phyloP scores from a whole-genome alignment of 2,888 invertebrate species.

The Melanotus villosus region DNA sequence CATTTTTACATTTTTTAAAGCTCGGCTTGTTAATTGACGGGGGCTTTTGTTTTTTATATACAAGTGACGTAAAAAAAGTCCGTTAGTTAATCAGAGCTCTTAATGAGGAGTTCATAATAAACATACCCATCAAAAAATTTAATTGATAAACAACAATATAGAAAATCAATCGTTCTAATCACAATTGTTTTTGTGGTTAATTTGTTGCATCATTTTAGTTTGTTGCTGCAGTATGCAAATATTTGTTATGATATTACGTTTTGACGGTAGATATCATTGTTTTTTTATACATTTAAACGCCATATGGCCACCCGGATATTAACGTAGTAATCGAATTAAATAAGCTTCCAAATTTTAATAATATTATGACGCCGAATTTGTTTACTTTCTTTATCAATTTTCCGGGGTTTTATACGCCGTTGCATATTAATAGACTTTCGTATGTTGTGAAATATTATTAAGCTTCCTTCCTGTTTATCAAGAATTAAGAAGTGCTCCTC shows the following conservation, averaged over 20 bases:
- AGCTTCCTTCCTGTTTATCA: background rate
- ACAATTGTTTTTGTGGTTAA: constrained; percentile 1
- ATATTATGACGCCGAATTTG: background rate
- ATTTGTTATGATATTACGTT: constrained; percentile 10
- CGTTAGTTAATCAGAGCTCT: too few relatives aligned
- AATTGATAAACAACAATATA: too few relatives aligned
- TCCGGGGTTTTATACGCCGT: background rate
- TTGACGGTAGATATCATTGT: background rate
- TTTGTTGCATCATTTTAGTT: constrained; percentile 2
- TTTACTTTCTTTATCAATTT: background rate
- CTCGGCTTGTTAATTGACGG: too few relatives aligned
- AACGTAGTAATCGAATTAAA: constrained; percentile 4
- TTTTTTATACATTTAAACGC: background rate
- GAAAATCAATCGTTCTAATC: background rate
- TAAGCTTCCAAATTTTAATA: background rate
- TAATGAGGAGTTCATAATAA: too few relatives aligned
- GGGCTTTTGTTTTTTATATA: too few relatives aligned
- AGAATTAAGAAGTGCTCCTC: too few relatives aligned
- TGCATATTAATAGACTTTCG: background rate
- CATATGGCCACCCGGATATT: background rate
- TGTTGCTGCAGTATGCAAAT: constrained; percentile 9
- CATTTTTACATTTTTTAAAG: too few relatives aligned
- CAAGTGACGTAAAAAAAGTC: too few relatives aligned
- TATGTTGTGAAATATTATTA: background rate
- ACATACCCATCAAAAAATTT: too few relatives aligned